A percentile compares a stretch with the other conserved stretches of the same genome.
Evolutionary conservation across 2,888 invertebrate species (phyloP).

Genomic region (Eilema caniola): DNA sequence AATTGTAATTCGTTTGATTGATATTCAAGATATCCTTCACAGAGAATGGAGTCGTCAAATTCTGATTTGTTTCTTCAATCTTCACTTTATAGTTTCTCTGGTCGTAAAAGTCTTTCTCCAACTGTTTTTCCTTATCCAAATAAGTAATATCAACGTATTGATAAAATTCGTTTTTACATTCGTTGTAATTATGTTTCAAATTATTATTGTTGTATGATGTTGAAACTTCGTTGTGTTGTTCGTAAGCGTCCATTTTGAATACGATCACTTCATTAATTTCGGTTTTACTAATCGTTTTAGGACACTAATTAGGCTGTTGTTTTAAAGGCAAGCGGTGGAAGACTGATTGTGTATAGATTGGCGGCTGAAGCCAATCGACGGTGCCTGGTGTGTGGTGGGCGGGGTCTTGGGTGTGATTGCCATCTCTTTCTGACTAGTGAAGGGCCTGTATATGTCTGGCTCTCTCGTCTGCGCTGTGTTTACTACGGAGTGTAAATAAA

Average conservation of each 20-base stretch:
- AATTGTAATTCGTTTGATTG: slow-evolving; percentile 69
- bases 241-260: slow-evolving; percentile 72
- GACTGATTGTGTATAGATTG: slow-evolving; percentile 80
- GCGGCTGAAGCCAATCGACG: slow-evolving; percentile 76
- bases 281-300: slow-evolving; percentile 62
- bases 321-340: slow-evolving; percentile 72
- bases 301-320: slow-evolving; percentile 71
- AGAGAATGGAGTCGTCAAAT: slow-evolving; percentile 74
- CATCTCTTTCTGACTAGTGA: slow-evolving; percentile 52
- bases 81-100: slow-evolving; percentile 66
- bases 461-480: slow-evolving; percentile 62
- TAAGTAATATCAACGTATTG: slow-evolving; percentile 59
- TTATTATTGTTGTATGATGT: slow-evolving; percentile 75
- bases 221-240: slow-evolving; percentile 76
- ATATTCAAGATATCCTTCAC: slow-evolving; percentile 81
- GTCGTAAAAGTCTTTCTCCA: slow-evolving; percentile 56
- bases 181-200: slow-evolving; percentile 70
- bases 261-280: slow-evolving; percentile 62
- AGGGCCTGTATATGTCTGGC: slow-evolving; percentile 45
- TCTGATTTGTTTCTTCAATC: slow-evolving; percentile 65
- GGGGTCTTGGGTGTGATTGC: slow-evolving; percentile 61
- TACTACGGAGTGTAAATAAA: slow-evolving; percentile 78
- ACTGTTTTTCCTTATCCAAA: slow-evolving; percentile 59
- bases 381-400: slow-evolving; percentile 66
- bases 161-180: slow-evolving; percentile 70